Conservation (phyloP, 2,888 invertebrate genomes). For the Rhagophthalmus giganteus region DNA sequence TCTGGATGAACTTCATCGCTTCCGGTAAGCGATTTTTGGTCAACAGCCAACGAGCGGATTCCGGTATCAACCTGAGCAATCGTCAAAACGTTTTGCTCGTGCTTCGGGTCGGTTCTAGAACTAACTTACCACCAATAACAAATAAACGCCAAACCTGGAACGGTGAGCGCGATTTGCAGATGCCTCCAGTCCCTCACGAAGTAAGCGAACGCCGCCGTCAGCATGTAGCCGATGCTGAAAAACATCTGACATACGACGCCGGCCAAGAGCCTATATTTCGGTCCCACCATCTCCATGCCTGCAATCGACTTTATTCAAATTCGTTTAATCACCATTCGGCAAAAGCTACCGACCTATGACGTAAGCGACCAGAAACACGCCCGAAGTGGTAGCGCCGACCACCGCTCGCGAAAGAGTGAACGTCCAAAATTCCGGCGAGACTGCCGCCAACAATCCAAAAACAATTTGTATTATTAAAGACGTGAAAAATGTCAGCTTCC, state of each 20-base stretch:
- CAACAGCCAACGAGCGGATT: slow-evolving; percentile 73
- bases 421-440: slow-evolving; percentile 69
- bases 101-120: not conserved
- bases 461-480: slow-evolving; percentile 71
- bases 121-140: slow-evolving; percentile 66
- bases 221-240: slow-evolving; percentile 72
- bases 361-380: slow-evolving; percentile 77
- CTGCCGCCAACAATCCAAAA: slow-evolving; percentile 67
- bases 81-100: not conserved
- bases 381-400: slow-evolving; percentile 74
- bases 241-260: slow-evolving; percentile 75
- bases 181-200: slow-evolving; percentile 69
- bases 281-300: slow-evolving; percentile 74
- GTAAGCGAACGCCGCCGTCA: slow-evolving; percentile 69
- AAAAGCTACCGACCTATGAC: slow-evolving; percentile 63
- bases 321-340: not conserved
- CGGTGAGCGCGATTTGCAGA: slow-evolving; percentile 69
- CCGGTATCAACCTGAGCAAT: slow-evolving; percentile 66
- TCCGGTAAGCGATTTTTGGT: slow-evolving; percentile 65
- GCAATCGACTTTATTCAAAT: slow-evolving; percentile 7
- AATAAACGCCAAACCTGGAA: slow-evolving; percentile 69
- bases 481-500: slow-evolving; percentile 72
- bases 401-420: slow-evolving; percentile 68
- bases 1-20: slow-evolving; percentile 64
- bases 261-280: slow-evolving; percentile 67